These are phyloP conservation scores for Palythoa grandiflora DNA, from an alignment of 92 coral and sea anemone species.

Conservation along the genomic window DNA sequence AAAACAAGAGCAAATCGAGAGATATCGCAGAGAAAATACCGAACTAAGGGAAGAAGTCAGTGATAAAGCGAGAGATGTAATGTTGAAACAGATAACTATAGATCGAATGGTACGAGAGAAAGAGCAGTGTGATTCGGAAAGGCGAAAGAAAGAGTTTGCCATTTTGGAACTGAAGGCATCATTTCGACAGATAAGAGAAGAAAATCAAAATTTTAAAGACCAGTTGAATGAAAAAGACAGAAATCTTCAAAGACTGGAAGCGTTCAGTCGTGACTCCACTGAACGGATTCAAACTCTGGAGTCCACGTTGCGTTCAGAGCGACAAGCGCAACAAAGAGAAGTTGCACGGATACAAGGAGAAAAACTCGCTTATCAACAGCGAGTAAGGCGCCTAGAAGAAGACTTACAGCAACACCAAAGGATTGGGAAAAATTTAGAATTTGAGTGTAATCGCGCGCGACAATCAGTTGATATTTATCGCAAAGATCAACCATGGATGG, in stretches of 20 bases:
- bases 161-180: constrained; percentile 69
- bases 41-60: constrained; percentile 59
- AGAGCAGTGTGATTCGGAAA: constrained; percentile 72
- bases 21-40: constrained; percentile 68
- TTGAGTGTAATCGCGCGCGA: constrained; percentile 66
- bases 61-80: constrained; percentile 60
- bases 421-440: constrained; percentile 71
- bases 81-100: constrained; percentile 74
- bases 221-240: constrained; percentile 65
- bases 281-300: constrained; percentile 60
- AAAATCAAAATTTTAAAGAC: constrained; percentile 56
- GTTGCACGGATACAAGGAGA: constrained; percentile 64
- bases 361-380: constrained; percentile 69
- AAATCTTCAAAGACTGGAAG: constrained; percentile 62
- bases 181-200: constrained; percentile 56
- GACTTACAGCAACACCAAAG: constrained; percentile 64
- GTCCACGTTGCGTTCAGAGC: constrained; percentile 61
- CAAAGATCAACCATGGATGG: constrained; percentile 85
- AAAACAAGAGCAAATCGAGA: constrained; percentile 59
- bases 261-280: constrained; percentile 43
- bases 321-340: constrained; percentile 56
- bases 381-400: constrained; percentile 64
- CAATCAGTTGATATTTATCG: constrained; percentile 69
- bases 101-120: constrained; percentile 77
- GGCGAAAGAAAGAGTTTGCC: constrained; percentile 63